These are phyloP conservation scores for Scolopax bukidnonensis DNA, from an alignment of 2,797 vertebrate species.

Conservation along the genomic window DNA sequence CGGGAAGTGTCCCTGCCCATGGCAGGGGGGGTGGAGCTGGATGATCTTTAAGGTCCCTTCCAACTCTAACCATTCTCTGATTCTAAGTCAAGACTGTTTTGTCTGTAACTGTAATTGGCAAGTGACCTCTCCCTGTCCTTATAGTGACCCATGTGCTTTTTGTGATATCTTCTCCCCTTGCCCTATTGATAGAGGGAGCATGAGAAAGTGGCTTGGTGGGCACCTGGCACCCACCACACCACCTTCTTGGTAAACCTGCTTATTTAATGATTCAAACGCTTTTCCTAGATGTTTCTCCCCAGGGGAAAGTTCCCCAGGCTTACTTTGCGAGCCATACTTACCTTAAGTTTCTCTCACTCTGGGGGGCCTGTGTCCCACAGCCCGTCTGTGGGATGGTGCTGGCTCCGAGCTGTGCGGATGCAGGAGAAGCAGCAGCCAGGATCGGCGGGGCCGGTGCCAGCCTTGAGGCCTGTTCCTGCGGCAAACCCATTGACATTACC, in stretches of 20 bases:
- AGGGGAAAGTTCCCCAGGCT: not conserved
- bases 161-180: rapidly evolving
- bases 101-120: rapidly evolving
- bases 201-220: rapidly evolving
- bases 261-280: not conserved
- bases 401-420: rapidly evolving
- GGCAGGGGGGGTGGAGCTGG: no score
- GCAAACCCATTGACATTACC: no score
- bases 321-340: not conserved
- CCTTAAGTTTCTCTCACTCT: not conserved
- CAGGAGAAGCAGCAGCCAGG: not conserved
- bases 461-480: not conserved
- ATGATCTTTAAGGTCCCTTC: no score
- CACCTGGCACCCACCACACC: not conserved
- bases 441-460: no score
- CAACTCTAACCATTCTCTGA: no score
- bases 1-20: no score
- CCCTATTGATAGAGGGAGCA: rapidly evolving
- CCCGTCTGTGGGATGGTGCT: rapidly evolving
- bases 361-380: rapidly evolving
- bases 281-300: not conserved
- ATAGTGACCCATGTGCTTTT: rapidly evolving
- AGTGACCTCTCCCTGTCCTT: not conserved
- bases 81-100: not conserved
- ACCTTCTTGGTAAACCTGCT: not conserved